phyloP scores from a whole-genome alignment of 2,113 vertebrate species.

The Lagopus leucura region DNA sequence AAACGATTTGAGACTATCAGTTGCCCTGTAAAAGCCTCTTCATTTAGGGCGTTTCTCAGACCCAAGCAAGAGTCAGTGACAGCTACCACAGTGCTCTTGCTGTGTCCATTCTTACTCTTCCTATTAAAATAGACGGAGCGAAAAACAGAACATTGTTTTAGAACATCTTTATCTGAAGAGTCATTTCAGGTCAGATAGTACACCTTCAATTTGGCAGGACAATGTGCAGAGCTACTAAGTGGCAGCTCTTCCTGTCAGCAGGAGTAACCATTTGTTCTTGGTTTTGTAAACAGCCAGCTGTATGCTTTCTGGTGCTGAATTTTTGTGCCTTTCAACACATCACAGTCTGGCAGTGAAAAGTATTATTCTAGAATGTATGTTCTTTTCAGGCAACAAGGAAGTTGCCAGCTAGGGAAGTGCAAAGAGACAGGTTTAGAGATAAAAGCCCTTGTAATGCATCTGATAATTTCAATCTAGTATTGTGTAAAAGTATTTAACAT shows the following conservation, averaged over 20 bases:
- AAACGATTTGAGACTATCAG: background rate
- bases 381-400: background rate
- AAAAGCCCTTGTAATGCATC: background rate
- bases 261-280: background rate
- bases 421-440: background rate
- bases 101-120: background rate
- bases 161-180: background rate
- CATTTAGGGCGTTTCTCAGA: background rate
- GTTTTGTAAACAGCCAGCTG: background rate
- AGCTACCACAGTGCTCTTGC: background rate
- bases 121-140: background rate
- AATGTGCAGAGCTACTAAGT: background rate
- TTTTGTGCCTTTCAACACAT: background rate
- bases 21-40: background rate
- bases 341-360: background rate
- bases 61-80: background rate
- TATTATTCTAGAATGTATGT: background rate
- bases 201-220: background rate
- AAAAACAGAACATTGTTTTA: background rate
- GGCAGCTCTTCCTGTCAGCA: background rate
- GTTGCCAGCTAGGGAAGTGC: background rate
- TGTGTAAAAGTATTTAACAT: background rate
- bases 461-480: background rate
- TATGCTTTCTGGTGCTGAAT: background rate
- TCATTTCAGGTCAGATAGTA: background rate